Base-by-base conservation (phyloP, 1,140 invertebrate species). In the Hycleus phaleratus region DNA sequence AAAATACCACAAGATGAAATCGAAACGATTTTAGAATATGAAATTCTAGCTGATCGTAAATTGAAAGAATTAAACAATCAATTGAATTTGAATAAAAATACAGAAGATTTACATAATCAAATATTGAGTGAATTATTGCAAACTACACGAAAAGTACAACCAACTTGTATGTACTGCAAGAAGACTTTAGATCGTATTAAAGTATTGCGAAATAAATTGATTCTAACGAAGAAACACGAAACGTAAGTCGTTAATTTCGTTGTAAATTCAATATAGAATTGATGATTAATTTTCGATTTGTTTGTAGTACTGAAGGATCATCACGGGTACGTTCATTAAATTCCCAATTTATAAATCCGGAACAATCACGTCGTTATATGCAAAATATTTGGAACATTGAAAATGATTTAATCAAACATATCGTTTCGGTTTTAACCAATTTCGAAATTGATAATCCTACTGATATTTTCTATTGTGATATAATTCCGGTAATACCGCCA, bases 401-500 rank as follows among this genome's bases (percentile, higher is more conserved):
- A 68, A 78, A 79, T 12, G 75, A 84, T 4, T 75, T 93, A 42
- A 70, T 98, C 0, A 75, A 75, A 62, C 71, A 83, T 3, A 72
- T 96, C 4, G 82, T 90, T 49, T 88, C 91, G 0, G 81, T 91
- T 50, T 74, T 97, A 3, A 79, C 75, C 67, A 56, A 72, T 70
- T 40, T 75, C 74, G 74, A 79, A 0, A 60, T 64, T 0, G 71
- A 82, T 60, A 77, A 82, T 71, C 86, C 93, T 0, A 90, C 90
- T 8, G 92, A 98, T 78, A 71, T 90, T 47, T 93, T 98, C 71
- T 99, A 97, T 66, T 80, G 93, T 63, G 84, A 92, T 58, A 75
- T 87, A 0, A 71, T 99, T 42, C 81, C 88, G 6, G 93, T 99
- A 3, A 78, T 91, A 26, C 95, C 97, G 10, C 84, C 89, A 1